phyloP scores from a whole-genome alignment of 2,888 invertebrate species.

The Macaria liturata region DNA sequence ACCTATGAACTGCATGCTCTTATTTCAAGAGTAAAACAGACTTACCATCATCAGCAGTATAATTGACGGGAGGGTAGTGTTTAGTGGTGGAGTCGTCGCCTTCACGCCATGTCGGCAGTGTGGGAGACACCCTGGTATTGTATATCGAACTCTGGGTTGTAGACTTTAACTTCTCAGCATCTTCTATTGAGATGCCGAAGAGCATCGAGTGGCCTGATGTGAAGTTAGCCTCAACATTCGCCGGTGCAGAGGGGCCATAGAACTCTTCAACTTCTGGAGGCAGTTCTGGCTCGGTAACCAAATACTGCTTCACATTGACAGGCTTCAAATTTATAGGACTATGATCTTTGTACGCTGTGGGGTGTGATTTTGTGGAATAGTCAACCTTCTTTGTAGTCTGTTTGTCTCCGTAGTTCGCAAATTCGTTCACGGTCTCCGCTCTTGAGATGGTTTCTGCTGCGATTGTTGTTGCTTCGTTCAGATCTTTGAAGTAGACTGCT shows the following conservation, averaged over 20 bases:
- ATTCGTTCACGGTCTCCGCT: constrained; percentile 62
- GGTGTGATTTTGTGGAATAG: constrained; percentile 37
- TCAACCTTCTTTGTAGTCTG: constrained; percentile 43
- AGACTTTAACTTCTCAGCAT: constrained; percentile 78
- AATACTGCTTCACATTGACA: constrained; percentile 33
- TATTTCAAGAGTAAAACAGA: constrained; percentile 22
- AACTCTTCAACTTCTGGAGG: constrained; percentile 52
- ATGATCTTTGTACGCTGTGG: constrained; percentile 42
- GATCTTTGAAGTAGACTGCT: constrained; percentile 67
- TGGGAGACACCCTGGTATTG: constrained; percentile 85
- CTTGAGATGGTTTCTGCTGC: constrained; percentile 55
- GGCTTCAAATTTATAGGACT: constrained; percentile 23
- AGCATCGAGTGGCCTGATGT: constrained; percentile 86
- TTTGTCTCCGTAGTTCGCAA: constrained; percentile 54
- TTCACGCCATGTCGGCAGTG: constrained; percentile 81
- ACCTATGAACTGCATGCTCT: constrained; percentile 45
- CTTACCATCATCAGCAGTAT: constrained; percentile 72
- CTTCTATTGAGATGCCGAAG: constrained; percentile 85
- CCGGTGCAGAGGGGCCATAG: constrained; percentile 41
- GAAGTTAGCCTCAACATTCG: constrained; percentile 60
- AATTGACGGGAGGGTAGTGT: constrained; percentile 70
- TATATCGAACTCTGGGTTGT: constrained; percentile 78
- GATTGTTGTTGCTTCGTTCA: constrained; percentile 46
- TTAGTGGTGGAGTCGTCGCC: constrained; percentile 68
- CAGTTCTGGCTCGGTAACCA: constrained; percentile 38